A percentile compares a stretch with the other conserved stretches of the same genome.
These are phyloP conservation scores for Drosophila gaucha DNA, from an alignment of 2,888 invertebrate genomes.

Conservation along the genomic window DNA sequence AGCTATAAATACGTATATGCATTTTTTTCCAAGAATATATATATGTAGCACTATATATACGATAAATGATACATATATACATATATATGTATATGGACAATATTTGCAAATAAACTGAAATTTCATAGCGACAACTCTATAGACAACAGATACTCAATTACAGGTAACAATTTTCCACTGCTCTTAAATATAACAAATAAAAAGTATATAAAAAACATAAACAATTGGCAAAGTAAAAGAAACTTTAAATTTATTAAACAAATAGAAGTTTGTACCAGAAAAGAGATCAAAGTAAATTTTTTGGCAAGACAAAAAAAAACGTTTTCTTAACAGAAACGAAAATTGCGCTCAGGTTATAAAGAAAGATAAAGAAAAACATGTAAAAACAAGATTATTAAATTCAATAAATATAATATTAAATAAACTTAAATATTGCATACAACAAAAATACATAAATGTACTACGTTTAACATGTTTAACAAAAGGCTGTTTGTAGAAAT, in stretches of 20 bases:
- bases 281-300: constrained; percentile 15
- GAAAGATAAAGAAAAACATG: constrained; percentile 36
- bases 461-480: constrained; percentile 83
- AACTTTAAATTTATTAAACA: not conserved
- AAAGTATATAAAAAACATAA: constrained; percentile 2
- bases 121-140: constrained; percentile 6
- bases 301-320: constrained; percentile 29
- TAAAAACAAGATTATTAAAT: constrained; percentile 36
- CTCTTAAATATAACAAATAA: constrained; percentile 9
- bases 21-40: constrained; percentile 41
- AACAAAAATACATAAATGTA: constrained; percentile 47
- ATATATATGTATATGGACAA: constrained; percentile 64
- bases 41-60: constrained; percentile 34
- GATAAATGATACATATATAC: constrained; percentile 11
- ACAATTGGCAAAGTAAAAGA: not conserved
- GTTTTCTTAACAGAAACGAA: constrained; percentile 54
- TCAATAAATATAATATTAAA: constrained; percentile 10
- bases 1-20: constrained; percentile 59
- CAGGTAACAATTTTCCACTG: constrained; percentile 37
- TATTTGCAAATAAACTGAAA: constrained; percentile 43
- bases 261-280: constrained; percentile 42
- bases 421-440: constrained; percentile 33
- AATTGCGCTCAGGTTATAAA: constrained; percentile 81
- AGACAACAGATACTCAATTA: constrained; percentile 35
- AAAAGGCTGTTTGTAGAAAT: constrained; percentile 84